Base-by-base conservation (phyloP, 64 coral and sea anemone genomes). In the Orbicella faveolata region DNA sequence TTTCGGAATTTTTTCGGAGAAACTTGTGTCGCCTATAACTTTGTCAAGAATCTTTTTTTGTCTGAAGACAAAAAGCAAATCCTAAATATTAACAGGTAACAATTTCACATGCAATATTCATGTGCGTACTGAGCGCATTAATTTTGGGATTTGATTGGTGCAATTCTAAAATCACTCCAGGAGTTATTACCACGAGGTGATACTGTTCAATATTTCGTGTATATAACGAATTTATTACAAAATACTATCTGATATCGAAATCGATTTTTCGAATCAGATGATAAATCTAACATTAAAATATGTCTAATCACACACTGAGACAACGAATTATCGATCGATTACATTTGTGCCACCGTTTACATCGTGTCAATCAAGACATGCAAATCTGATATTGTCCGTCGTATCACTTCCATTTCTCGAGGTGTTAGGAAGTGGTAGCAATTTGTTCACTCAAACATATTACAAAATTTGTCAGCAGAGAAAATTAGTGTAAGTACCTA, bases 31-130 rank as follows among this genome's bases (percentile, higher is more conserved):
- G 15, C 15, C 15, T 59, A 59, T 10, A 59, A 48, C 44, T 48
- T 61, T 59, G 30, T 64, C 63, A 20, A 83, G 21, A 67, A 81
- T 69, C 19, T 19, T 16, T 66, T 70, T 37, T 73, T 85, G 65
- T 51, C 72, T 84, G 6, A 68, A 37, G 6, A 84, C 44, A 67
- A 48, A 48, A 84, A 44, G 81, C 36, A 19, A 85, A n/a, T 73
- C 64, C 51, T 85, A 67, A 85, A 70, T 72, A 72, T 85, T 85
- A 72, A 85, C 82, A 36, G 63, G 65, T 15, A 72, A 85, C 63
- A 72, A 25, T 16, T 59, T 21, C 19, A 41, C 63, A 72, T 85
- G 65, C 19, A 85, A 85, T 52, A 85, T 85, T 85, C n/a, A 85
- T 85, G n/a, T 23, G 75, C 75, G n/a, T 78, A 48, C 11, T 0